Evolutionary conservation across 2,113 vertebrate species (phyloP).

Genomic region (Siniperca chuatsi): DNA sequence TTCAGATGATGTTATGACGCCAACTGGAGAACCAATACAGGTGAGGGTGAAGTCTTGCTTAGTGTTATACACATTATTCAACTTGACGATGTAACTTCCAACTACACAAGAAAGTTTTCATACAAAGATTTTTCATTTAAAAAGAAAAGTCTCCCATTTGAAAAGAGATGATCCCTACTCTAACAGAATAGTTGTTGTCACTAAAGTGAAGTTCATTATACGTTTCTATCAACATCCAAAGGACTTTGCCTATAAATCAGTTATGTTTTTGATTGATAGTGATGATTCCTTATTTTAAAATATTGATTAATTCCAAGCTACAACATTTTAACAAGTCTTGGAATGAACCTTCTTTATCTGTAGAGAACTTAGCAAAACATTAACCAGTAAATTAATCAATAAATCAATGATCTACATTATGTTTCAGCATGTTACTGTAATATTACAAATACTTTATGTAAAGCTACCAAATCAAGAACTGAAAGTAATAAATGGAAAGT

Average conservation of each 20-base stretch:
- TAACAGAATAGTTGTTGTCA: not conserved
- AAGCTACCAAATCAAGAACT: not conserved
- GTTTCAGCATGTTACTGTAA: not conserved
- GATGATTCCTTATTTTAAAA: not conserved
- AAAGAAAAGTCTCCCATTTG: not conserved
- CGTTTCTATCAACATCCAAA: not conserved
- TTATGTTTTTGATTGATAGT: not conserved
- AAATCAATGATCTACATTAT: not conserved
- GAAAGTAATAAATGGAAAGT: not conserved
- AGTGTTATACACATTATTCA: slow-evolving; percentile 12
- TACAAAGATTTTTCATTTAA: not conserved
- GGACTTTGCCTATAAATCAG: not conserved
- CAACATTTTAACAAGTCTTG: not conserved
- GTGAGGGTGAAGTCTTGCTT: slow-evolving; percentile 78
- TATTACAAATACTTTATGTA: not conserved
- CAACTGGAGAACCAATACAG: slow-evolving; percentile 95
- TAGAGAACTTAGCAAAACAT: not conserved
- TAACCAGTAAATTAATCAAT: not conserved
- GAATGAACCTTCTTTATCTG: not conserved
- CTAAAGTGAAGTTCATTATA: not conserved
- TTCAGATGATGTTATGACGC: slow-evolving; percentile 93
- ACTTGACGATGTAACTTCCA: slow-evolving; percentile 11
- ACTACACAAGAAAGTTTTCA: not conserved
- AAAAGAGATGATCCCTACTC: not conserved
- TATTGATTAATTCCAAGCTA: not conserved